Percentiles rank a stretch among this genome's conserved stretches.
Evolutionary conservation across 2,888 invertebrate genomes (phyloP).

Genomic region (Ashinkailepas kermadecensis): DNA sequence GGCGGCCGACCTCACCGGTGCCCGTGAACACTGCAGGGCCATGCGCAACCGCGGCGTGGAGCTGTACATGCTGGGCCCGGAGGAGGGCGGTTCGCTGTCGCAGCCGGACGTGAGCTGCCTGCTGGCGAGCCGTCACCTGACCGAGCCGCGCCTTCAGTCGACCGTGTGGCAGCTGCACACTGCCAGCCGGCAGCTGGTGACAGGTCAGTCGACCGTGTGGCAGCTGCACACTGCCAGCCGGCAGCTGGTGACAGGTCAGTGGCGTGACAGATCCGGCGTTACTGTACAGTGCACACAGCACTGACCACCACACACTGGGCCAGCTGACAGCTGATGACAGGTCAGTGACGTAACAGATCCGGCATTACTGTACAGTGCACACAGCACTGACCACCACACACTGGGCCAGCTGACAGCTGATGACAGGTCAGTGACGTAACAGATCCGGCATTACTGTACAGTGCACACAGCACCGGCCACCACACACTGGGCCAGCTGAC

Average conservation of each 20-base stretch:
- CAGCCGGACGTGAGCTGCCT: background rate
- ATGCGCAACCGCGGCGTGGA: conserved; percentile 98
- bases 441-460: too few relatives aligned
- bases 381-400: too few relatives aligned
- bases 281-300: too few relatives aligned
- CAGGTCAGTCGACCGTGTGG: background rate
- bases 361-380: too few relatives aligned
- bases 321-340: background rate
- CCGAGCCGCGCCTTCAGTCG: background rate
- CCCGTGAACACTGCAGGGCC: conserved; percentile 53
- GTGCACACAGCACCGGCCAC: too few relatives aligned
- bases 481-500: too few relatives aligned
- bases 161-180: background rate
- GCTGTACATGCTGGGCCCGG: conserved; percentile 52
- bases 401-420: too few relatives aligned
- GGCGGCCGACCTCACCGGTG: too few relatives aligned
- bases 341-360: too few relatives aligned
- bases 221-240: background rate
- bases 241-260: too few relatives aligned
- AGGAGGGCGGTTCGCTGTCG: background rate
- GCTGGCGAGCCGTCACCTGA: background rate
- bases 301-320: background rate
- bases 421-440: too few relatives aligned
- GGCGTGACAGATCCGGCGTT: too few relatives aligned
- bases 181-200: background rate